Percentiles rank a stretch among this genome's conserved stretches.
phyloP scores from a whole-genome alignment of 2,113 vertebrate genomes.

The Anthoscopus minutus region DNA sequence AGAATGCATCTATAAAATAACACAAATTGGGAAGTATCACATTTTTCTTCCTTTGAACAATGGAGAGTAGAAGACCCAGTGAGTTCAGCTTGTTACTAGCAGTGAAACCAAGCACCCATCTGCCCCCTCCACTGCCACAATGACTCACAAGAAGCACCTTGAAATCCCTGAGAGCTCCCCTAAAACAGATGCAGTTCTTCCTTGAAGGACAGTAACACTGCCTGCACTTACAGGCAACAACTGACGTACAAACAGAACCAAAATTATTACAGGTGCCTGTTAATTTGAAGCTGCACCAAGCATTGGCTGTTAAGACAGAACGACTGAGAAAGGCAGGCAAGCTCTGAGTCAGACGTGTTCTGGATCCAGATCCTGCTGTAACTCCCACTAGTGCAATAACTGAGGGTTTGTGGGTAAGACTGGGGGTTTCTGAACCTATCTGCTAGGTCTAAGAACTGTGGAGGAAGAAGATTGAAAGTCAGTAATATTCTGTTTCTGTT shows the following conservation, averaged over 20 bases:
- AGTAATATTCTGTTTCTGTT: not conserved
- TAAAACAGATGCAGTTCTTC: not conserved
- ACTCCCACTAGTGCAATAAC: not conserved
- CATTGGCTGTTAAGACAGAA: not conserved
- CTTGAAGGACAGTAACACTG: not conserved
- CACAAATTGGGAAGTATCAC: not conserved
- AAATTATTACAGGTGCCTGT: not conserved
- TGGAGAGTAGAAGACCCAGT: not conserved
- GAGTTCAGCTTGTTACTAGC: not conserved
- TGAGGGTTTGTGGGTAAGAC: not conserved
- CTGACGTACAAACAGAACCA: not conserved
- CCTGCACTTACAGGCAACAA: not conserved
- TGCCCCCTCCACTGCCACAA: not conserved
- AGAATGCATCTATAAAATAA: constrained; percentile 82
- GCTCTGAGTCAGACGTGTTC: not conserved
- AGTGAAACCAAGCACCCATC: not conserved
- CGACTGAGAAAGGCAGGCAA: not conserved
- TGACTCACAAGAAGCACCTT: not conserved
- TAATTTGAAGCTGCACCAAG: not conserved
- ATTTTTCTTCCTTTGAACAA: not conserved
- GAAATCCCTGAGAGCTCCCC: not conserved
- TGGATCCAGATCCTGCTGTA: not conserved
- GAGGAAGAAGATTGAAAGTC: not conserved
- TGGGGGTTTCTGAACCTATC: not conserved
- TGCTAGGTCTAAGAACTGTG: not conserved